Evolutionary conservation across 2,113 vertebrate species (phyloP), one percentile per base, ranked within the genome.

Genomic region (Xenopus laevis): DNA sequence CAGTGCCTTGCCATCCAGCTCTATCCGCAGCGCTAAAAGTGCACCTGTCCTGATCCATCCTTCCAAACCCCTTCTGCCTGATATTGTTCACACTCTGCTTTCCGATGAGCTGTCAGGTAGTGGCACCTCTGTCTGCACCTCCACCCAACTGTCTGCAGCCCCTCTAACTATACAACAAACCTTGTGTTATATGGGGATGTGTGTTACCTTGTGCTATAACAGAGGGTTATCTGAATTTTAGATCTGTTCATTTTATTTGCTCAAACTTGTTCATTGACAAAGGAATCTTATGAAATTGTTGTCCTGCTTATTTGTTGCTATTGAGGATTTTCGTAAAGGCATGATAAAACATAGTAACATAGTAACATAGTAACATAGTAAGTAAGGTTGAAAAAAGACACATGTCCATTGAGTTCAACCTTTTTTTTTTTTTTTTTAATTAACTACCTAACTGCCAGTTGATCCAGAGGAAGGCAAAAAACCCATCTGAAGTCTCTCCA

Each of bases 11-110:
- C 96, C 96, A 93, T 97, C 96, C 89, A 94, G 95, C 92, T 98
- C 96, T 98, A 98, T 99, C 91, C 96, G 97, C 95, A 99, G 97
- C 88, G 97, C 96, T 95, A 99, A 99, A 96, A 99, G 97, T 93
- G 97, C 97, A 92, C 97, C 97, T 90, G 94, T 98, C 93, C 96
- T 99, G 93, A 94, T 97, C 91, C 96, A 97, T 85, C 94, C 96
- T 95, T 94, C 94, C 92, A 96, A 98, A 95, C 94, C 96, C 93
- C 96, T 98, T 92, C 95, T 98, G 92, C 95, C 96, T 92, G 92
- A 94, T 90, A 93, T 94, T 93, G 92, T 94, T 92, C 94, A 94
- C 93, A 93, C 93, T 94, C 96, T 96, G 91, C 96, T 98, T 95
- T 96, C 95, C 89, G 96, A 98, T 91, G 94, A 97, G 91, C 93